Percentiles rank a stretch among this genome's conserved stretches.
These are phyloP conservation scores for Maccullochella peelii DNA, from an alignment of 2,113 vertebrate species.

Conservation along the genomic window DNA sequence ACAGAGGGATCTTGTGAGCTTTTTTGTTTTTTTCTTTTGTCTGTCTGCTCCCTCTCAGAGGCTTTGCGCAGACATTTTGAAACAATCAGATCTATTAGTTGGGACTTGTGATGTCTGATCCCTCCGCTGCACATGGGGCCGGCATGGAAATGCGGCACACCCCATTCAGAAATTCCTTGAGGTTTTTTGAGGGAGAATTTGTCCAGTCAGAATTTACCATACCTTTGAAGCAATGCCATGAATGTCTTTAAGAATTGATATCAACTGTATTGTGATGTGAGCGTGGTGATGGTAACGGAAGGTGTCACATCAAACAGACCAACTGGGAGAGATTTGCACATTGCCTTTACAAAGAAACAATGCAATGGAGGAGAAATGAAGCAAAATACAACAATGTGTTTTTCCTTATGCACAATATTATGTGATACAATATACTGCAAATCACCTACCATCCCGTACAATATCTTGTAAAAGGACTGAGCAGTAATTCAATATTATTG, in stretches of 20 bases:
- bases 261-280: conserved; percentile 1
- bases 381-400: not conserved
- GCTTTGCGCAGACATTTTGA: conserved; percentile 72
- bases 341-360: conserved; percentile 5
- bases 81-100: conserved; percentile 76
- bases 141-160: conserved; percentile 49
- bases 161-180: conserved; percentile 52
- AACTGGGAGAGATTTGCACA: not conserved
- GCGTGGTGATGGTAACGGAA: not conserved
- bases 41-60: conserved; percentile 68
- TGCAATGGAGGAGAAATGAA: not conserved
- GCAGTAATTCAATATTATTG: no score
- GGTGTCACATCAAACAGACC: conserved; percentile 33
- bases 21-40: conserved; percentile 44
- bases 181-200: conserved; percentile 29
- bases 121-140: conserved; percentile 53
- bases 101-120: conserved; percentile 81
- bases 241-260: conserved; percentile 23
- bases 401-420: not conserved
- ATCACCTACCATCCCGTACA: not conserved
- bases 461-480: no score
- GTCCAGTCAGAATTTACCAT: conserved; percentile 10
- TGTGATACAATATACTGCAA: not conserved
- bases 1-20: conserved; percentile 67
- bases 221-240: conserved; percentile 40